Evolutionary conservation across 2,888 invertebrate species (phyloP).

Genomic region (Apotomis turbidana): DNA sequence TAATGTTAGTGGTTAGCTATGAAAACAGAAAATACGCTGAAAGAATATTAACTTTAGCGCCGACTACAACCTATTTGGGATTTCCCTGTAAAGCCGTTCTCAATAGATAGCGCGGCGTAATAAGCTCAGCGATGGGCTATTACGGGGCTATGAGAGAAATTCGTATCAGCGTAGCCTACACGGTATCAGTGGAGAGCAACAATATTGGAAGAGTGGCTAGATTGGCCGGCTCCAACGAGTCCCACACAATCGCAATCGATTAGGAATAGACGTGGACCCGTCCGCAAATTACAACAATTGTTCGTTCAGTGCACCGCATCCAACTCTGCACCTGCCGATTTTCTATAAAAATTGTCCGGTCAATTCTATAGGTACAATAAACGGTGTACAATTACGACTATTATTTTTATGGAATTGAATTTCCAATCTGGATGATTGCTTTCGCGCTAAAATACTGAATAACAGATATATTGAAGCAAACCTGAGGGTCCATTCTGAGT

Average conservation of each 20-base stretch:
- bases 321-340: slow-evolving; percentile 42
- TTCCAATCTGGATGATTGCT: not conserved
- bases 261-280: slow-evolving; percentile 63
- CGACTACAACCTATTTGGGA: slow-evolving; percentile 78
- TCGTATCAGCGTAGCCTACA: slow-evolving; percentile 68
- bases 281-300: slow-evolving; percentile 73
- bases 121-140: slow-evolving; percentile 81
- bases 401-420: slow-evolving; percentile 18
- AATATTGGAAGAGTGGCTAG: slow-evolving; percentile 65
- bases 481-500: not conserved
- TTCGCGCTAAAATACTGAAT: not conserved
- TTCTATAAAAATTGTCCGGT: slow-evolving; percentile 35
- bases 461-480: not conserved
- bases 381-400: slow-evolving; percentile 5
- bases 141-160: slow-evolving; percentile 73
- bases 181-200: slow-evolving; percentile 65
- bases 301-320: slow-evolving; percentile 49
- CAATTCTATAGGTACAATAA: slow-evolving; percentile 22
- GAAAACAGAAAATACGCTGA: slow-evolving; percentile 65
- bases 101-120: slow-evolving; percentile 81
- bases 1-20: slow-evolving; percentile 50
- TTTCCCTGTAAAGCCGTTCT: slow-evolving; percentile 81
- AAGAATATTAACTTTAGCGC: slow-evolving; percentile 70
- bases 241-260: slow-evolving; percentile 71
- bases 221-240: slow-evolving; percentile 57